These are phyloP conservation scores for Coenonympha glycerion DNA, from an alignment of 2,888 invertebrate species.

Conservation along the genomic window DNA sequence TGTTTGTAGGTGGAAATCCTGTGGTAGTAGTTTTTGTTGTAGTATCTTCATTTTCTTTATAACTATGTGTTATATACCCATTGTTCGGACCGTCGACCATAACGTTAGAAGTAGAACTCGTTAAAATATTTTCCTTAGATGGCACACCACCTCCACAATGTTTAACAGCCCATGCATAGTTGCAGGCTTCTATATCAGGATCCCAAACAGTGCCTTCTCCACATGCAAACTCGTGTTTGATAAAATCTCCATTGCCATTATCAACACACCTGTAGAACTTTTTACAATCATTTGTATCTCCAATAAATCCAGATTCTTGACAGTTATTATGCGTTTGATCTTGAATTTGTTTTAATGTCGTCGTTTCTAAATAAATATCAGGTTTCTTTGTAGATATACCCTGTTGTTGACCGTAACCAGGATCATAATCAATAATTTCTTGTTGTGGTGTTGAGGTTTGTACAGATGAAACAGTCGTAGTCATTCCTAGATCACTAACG, in stretches of 20 bases:
- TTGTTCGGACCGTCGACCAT: slow-evolving; percentile 3
- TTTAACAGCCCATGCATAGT: slow-evolving; percentile 62
- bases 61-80: slow-evolving; percentile 7
- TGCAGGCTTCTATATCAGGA: slow-evolving; percentile 71
- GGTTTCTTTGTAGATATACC: background rate
- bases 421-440: background rate
- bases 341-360: slow-evolving; percentile 16
- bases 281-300: slow-evolving; percentile 30
- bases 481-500: background rate
- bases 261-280: slow-evolving; percentile 40
- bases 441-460: background rate
- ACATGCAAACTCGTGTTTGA: slow-evolving; percentile 79
- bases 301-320: slow-evolving; percentile 29
- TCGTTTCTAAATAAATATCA: background rate
- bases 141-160: slow-evolving; percentile 22
- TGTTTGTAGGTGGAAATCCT: too few species aligned
- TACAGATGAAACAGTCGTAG: background rate
- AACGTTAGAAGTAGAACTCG: slow-evolving; percentile 10
- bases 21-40: slow-evolving; percentile 8
- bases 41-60: slow-evolving; percentile 16
- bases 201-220: slow-evolving; percentile 81
- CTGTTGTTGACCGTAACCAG: background rate
- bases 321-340: slow-evolving; percentile 25
- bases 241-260: slow-evolving; percentile 76
- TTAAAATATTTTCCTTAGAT: slow-evolving; percentile 12